phyloP scores from a whole-genome alignment of 2,888 invertebrate species.

The Ophonus ardosiacus region DNA sequence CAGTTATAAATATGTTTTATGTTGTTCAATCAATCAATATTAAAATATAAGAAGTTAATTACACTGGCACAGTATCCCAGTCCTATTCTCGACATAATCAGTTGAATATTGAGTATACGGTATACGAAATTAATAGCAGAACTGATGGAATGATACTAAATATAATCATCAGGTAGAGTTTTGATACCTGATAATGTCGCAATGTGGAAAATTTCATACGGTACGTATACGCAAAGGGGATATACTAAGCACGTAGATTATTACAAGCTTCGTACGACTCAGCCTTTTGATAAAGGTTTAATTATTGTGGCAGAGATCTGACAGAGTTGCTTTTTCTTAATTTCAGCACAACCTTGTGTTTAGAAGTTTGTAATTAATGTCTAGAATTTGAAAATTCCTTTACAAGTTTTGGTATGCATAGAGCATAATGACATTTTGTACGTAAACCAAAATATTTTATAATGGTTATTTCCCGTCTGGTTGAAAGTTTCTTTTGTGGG shows the following conservation, averaged over 20 bases:
- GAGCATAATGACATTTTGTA: neutral
- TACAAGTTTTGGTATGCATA: constrained; percentile 1
- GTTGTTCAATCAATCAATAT: too few species aligned
- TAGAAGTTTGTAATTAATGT: constrained; percentile 41
- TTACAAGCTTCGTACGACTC: constrained; percentile 18
- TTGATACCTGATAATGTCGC: constrained; percentile 26
- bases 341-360: constrained; percentile 20
- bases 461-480: neutral
- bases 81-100: constrained; percentile 16
- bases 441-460: neutral
- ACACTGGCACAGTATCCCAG: neutral
- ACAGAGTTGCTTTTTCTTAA: constrained; percentile 26
- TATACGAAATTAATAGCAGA: constrained; percentile 41
- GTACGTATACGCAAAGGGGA: neutral
- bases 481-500: too few species aligned
- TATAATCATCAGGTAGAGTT: constrained; percentile 4
- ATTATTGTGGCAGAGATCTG: constrained; percentile 32
- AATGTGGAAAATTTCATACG: neutral
- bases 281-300: constrained; percentile 38
- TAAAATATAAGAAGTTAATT: constrained; percentile 36
- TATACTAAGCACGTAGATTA: neutral
- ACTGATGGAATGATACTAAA: constrained; percentile 40
- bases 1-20: too few species aligned
- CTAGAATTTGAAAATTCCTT: constrained; percentile 27
- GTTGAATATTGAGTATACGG: too few species aligned